phyloP scores from a whole-genome alignment of 53 echinoderm and acorn worm species.

The Apostichopus leukothele region DNA sequence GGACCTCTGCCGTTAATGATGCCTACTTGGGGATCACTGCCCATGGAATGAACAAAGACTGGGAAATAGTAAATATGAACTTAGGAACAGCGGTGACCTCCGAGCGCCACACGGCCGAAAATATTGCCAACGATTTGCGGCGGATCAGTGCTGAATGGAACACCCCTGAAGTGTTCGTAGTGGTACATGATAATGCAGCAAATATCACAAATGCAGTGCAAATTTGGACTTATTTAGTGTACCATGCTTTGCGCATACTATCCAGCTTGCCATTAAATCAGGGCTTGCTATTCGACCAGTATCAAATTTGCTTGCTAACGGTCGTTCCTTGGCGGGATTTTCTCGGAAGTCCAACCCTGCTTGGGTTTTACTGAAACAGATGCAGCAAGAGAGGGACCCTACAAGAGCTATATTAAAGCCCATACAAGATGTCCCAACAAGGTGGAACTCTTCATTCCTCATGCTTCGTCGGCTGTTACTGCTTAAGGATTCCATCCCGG shows the following conservation, averaged over 20 bases:
- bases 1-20: slow-evolving; percentile 29
- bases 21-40: slow-evolving; percentile 36
- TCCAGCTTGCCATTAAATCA: slow-evolving; percentile 26
- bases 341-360: slow-evolving; percentile 37
- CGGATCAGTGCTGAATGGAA: slow-evolving; percentile 3
- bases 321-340: slow-evolving; percentile 24
- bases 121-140: slow-evolving; percentile 18
- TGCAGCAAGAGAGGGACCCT: slow-evolving; percentile 26
- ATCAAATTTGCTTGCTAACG: slow-evolving; percentile 1
- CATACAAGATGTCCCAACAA: slow-evolving; percentile 30
- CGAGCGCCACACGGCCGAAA: slow-evolving; percentile 24
- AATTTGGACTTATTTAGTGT: slow-evolving; percentile 10
- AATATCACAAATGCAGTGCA: slow-evolving; percentile 8
- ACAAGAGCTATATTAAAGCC: slow-evolving; percentile 1
- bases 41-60: slow-evolving; percentile 24
- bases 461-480: slow-evolving; percentile 5
- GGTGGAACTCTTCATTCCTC: slow-evolving; percentile 20
- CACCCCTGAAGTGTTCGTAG: not conserved
- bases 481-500: not conserved
- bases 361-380: not conserved
- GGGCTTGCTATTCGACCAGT: slow-evolving; percentile 17
- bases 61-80: slow-evolving; percentile 8
- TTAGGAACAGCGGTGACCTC: slow-evolving; percentile 28
- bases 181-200: slow-evolving; percentile 37
- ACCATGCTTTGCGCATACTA: slow-evolving; percentile 43